Conservation (phyloP, 1,140 invertebrate species). For the Listronotus bonariensis region DNA sequence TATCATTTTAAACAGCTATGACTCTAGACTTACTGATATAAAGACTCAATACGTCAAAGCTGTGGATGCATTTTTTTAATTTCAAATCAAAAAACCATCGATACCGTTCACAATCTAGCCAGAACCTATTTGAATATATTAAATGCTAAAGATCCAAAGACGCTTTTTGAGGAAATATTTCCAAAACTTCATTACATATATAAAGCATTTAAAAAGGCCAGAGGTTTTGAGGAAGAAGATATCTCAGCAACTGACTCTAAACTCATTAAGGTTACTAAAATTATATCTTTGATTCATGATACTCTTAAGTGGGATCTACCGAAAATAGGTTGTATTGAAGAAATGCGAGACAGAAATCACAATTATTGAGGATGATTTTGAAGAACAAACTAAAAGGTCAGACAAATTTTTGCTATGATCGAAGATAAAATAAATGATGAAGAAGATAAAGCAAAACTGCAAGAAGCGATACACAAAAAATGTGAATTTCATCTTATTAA, state of each 20-base stretch:
- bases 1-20: too few relatives aligned
- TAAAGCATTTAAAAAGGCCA: neutral
- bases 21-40: too few relatives aligned
- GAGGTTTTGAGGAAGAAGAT: neutral
- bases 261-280: neutral
- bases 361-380: neutral
- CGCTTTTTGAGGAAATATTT: neutral
- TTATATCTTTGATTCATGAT: neutral
- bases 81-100: neutral
- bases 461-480: neutral
- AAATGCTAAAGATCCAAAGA: neutral
- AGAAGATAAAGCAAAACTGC: neutral
- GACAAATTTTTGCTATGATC: neutral
- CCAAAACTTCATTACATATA: conserved; percentile 1
- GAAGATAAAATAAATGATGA: neutral
- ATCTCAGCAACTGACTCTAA: conserved; percentile 1
- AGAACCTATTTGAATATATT: neutral
- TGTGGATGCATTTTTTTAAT: neutral
- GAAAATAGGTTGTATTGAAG: conserved; percentile 1
- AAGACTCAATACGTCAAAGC: too few relatives aligned
- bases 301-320: neutral
- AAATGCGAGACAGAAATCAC: neutral
- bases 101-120: neutral
- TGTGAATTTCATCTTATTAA: neutral
- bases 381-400: neutral